Evolutionary conservation across 2,888 invertebrate species (phyloP), one percentile per base, ranked within the genome.

Genomic region (Cephus pygmeus): DNA sequence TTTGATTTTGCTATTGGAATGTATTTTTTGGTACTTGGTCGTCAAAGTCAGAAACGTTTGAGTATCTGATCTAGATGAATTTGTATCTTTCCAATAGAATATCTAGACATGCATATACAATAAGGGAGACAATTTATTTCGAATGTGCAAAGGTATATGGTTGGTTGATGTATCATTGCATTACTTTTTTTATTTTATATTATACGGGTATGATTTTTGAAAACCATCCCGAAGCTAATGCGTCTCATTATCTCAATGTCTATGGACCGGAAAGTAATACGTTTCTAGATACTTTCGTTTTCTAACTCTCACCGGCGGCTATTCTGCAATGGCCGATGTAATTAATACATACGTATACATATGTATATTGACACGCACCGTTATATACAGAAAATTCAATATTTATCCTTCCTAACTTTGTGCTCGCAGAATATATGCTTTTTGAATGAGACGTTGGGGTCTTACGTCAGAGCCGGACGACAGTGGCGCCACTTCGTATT

Each of bases 391-490:
- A 56, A 56, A 56, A 56, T 56, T 56, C 23, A 56, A 56, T 23
- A 56, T 56, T 56, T 56, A 56, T 31, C 31, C 6, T 34, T 12
- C 9, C 34, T 31, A 71, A 71, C 31, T 71, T 74, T 23, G 35
- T 35, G 1, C 34, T 11, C 23, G 1, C 12, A n/a, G 12, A 34
- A 12, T 12, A 35, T 12, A 35, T 36, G 11, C 33, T 31, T 36
- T 74, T 34, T 1, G 12, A 78, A 35, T 23, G 0, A 11, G 30
- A 35, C 11, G 11, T 12, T 33, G 56, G 34, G 69, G 11, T 78
- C 78, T 78, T 75, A 78, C 78, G 74, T 76, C 78, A 31, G 78
- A 76, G 36, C 73, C 78, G 36, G 68, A 73, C n/a, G 76, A 78
- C 73, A 73, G 69, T 31, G 36, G 75, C 36, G 73, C 68, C 34